These are phyloP conservation scores for Ochotona princeps DNA, from an alignment of 2,113 vertebrate species.

Conservation along the genomic window DNA sequence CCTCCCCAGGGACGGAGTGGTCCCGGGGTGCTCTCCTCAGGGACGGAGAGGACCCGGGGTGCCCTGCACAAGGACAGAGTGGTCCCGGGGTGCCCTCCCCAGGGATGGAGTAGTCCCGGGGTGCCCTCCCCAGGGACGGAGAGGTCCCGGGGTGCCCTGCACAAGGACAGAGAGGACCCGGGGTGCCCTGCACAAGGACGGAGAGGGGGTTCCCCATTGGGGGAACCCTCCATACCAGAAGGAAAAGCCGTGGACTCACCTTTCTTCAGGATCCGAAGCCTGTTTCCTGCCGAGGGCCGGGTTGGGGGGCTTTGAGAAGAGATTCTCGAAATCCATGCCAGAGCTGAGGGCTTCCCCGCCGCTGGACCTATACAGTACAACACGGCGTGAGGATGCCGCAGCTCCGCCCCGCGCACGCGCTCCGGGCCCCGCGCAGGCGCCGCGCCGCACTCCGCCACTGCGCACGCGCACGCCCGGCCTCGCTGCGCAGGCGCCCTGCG, in stretches of 20 bases:
- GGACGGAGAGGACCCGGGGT: neutral
- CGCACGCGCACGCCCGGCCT: accelerated
- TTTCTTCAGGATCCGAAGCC: constrained; percentile 11
- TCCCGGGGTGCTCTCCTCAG: neutral
- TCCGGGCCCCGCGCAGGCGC: constrained; percentile 32
- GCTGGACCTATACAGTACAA: accelerated
- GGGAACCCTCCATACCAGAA: neutral
- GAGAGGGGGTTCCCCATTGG: neutral
- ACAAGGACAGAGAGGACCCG: too few relatives aligned
- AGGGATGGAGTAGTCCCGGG: too few relatives aligned
- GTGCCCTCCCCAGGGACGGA: neutral
- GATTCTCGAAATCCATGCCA: constrained; percentile 97
- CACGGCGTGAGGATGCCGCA: too few relatives aligned
- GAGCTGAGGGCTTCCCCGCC: accelerated
- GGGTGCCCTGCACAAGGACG: neutral
- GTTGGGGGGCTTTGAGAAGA: constrained; percentile 98
- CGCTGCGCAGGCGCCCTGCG: neutral
- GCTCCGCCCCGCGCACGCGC: constrained; percentile 39
- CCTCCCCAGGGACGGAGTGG: neutral
- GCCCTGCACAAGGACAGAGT: too few relatives aligned
- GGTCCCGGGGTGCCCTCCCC: neutral
- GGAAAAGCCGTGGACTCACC: constrained; percentile 39
- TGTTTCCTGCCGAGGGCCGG: constrained; percentile 95
- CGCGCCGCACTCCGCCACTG: accelerated
- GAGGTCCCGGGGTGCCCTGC: neutral